Evolutionary conservation across 2,888 invertebrate genomes (phyloP).

Genomic region (Panopea generosa): DNA sequence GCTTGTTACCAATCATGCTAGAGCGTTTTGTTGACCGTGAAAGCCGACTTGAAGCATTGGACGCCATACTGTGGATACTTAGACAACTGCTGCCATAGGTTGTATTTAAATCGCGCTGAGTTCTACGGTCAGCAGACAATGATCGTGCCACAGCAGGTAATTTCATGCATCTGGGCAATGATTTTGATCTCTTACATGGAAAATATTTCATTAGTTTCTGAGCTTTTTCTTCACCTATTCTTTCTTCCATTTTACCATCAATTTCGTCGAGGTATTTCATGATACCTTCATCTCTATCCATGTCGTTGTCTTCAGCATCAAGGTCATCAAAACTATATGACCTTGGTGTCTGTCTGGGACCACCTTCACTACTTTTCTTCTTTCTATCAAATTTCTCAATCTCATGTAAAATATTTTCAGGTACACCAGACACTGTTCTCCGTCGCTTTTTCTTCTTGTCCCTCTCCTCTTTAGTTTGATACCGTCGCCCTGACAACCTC

Average conservation of each 20-base stretch:
- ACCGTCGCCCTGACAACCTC: constrained; percentile 90
- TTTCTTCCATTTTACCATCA: constrained; percentile 78
- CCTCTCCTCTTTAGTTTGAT: constrained; percentile 60
- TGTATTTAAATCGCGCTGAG: constrained; percentile 51
- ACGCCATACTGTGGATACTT: constrained; percentile 70
- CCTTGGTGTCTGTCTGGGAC: constrained; percentile 63
- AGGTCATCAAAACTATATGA: constrained; percentile 79
- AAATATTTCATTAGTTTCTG: constrained; percentile 74
- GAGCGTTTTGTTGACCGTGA: constrained; percentile 75
- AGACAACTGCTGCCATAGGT: constrained; percentile 67
- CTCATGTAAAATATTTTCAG: constrained; percentile 76
- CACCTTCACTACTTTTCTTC: constrained; percentile 55
- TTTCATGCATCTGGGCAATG: constrained; percentile 77
- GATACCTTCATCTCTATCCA: constrained; percentile 73
- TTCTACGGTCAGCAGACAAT: constrained; percentile 56
- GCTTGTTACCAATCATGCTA: constrained; percentile 76
- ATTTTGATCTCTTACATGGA: constrained; percentile 76
- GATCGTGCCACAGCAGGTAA: constrained; percentile 52
- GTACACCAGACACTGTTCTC: constrained; percentile 79
- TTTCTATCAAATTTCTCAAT: constrained; percentile 76
- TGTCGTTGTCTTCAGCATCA: constrained; percentile 58
- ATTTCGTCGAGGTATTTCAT: constrained; percentile 78
- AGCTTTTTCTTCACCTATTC: constrained; percentile 70
- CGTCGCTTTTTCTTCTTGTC: constrained; percentile 71
- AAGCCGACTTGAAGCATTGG: constrained; percentile 66